Percentiles rank a stretch among this genome's conserved stretches.
Conservation (phyloP, 2,797 vertebrate genomes). For the Florisuga fusca region DNA sequence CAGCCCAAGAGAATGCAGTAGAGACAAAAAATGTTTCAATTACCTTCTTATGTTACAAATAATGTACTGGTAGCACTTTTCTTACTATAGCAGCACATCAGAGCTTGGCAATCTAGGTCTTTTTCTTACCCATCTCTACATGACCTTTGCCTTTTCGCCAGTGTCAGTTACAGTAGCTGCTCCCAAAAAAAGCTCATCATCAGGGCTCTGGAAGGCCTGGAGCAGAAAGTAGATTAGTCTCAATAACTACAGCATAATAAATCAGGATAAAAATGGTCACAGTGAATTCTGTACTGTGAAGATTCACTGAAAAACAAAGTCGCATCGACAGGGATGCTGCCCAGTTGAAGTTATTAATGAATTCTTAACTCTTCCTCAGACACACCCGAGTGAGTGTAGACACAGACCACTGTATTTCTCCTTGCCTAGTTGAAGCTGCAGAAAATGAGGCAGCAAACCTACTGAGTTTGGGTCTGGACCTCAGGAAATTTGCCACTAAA, state of each 20-base stretch:
- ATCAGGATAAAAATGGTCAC: background rate
- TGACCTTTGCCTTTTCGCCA: background rate
- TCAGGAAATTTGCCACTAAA: background rate
- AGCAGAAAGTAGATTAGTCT: background rate
- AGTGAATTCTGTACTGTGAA: background rate
- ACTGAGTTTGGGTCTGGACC: background rate
- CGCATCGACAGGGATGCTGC: background rate
- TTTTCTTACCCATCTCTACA: background rate
- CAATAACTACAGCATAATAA: background rate
- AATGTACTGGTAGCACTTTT: background rate
- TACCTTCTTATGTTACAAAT: background rate
- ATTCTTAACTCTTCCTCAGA: background rate
- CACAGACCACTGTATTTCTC: background rate
- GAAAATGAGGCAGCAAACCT: background rate
- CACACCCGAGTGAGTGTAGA: rapidly evolving
- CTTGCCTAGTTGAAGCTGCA: background rate
- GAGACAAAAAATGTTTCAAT: background rate
- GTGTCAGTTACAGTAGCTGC: background rate
- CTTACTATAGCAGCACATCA: background rate
- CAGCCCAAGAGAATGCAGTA: background rate
- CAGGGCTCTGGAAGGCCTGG: background rate
- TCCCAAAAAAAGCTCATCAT: background rate
- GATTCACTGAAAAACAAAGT: background rate
- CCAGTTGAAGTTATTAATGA: background rate
- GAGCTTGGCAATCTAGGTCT: background rate